Evolutionary conservation across 2,797 vertebrate genomes (phyloP), one percentile per base, ranked within the genome.

Genomic region (Sorex maritimensis): DNA sequence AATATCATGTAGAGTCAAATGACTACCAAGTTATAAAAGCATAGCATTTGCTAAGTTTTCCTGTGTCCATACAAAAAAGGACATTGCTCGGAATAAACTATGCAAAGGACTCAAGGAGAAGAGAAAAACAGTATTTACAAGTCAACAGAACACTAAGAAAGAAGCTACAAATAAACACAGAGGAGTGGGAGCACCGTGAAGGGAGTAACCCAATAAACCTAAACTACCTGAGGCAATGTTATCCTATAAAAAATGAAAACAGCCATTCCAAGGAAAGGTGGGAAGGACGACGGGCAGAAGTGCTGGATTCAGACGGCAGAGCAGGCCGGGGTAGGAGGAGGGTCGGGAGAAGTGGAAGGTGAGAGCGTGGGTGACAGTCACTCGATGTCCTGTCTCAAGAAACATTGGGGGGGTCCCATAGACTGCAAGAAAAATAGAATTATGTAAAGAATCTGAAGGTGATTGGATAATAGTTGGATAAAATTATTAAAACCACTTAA

Each of bases 321-420:
- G 4, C 46, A 2, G 2, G 24, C 9, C 17, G 0, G 14, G 7
- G 1, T 0, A 4, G 34, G 23, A 6, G 10, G 4, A 4, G 6
- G 9, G n/a, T 63, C 26, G 65, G 80, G 74, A 58, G 15, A 74
- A 6, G 6, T 17, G 6, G n/a, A 11, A 4, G 68, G 13, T 4
- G 14, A 21, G 7, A 0, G 1, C n/a, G 8, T 26, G 67, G 28
- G 85, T 30, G 11, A 74, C 38, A 21, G 23, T 0, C 3, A 10
- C 12, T 79, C n/a, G 7, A 2, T 21, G 49, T 23, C 14, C 13
- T n/a, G 55, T 8, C 34, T 49, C 13, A 28, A 30, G n/a, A 67
- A 46, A 71, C 26, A 38, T 55, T 12, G 4, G 17, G 4, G 17
- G 17, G 14, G 1, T 0, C 21, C 61, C 26, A 26, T 2, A 68